Base-by-base conservation (phyloP, 2,888 invertebrate genomes). In the Phyllotreta striolata region DNA sequence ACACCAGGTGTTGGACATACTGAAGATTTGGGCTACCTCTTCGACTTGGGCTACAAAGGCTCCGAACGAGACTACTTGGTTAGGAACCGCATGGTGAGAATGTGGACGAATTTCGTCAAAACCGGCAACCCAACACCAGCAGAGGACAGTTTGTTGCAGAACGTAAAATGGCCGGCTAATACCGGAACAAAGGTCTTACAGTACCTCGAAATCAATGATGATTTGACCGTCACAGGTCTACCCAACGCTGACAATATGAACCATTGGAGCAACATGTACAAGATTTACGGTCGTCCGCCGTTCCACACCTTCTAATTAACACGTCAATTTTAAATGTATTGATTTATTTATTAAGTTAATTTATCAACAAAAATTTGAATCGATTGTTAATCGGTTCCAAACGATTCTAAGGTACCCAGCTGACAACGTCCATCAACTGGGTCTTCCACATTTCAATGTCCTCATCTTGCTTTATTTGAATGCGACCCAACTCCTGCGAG, bases 31-130 rank as follows among this genome's bases (percentile, higher is more conserved):
- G 70, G 69, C 6, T 73, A 73, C 39, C 39, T 70, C 10, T 72
- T 67, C 39, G 68, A 71, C 43, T 62, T 58, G 14, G 49, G 59
- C n/a, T n/a, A 52, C 39, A 12, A 44, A 12, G 62, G 67, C 24
- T 55, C 63, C 12, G 52, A 59, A 34, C 47, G 12, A 9, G 73
- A 73, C 55, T 63, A 64, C 12, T 14, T 64, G 34, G 54, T 66
- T 0, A 57, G 69, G 47, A 7, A 41, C 1, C 55, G 70, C 8
- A 60, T 70, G 64, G 61, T 70, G 12, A 67, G 39, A 47, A 39
- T 73, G 43, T 72, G 72, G 71, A 68, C 71, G 0, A 73, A 73
- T 61, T 73, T 73, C 43, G 70, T 63, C 3, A 73, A 72, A 66
- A 35, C 62, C 10, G 68, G 69, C 6, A 67, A 71, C 55, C 73